Evolutionary conservation across 2,797 vertebrate species (phyloP).

Genomic region (Hafferia zeledoni): DNA sequence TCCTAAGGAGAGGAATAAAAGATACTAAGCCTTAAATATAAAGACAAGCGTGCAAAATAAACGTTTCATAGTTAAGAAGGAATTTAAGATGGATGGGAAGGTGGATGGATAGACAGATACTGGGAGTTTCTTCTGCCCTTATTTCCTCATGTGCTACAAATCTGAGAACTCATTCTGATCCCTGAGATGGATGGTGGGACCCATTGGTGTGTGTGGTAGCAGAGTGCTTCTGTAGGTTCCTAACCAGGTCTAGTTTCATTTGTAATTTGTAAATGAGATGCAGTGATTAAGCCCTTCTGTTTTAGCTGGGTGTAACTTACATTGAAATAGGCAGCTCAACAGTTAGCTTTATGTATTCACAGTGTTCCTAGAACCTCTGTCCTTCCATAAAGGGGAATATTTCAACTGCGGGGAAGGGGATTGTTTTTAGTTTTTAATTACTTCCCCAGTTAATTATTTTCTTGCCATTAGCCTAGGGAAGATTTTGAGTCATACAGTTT

Average conservation of each 20-base stretch:
- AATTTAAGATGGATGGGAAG: neutral
- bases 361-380: neutral
- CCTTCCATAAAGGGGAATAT: neutral
- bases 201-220: neutral
- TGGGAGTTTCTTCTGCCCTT: neutral
- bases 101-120: neutral
- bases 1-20: conserved; percentile 1
- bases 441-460: neutral
- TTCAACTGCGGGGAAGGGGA: neutral
- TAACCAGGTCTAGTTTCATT: neutral
- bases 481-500: neutral
- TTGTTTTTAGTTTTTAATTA: neutral
- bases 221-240: neutral
- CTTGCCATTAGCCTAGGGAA: neutral
- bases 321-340: neutral
- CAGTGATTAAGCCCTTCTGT: neutral
- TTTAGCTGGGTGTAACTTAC: neutral
- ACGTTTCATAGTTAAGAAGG: neutral
- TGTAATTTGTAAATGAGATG: neutral
- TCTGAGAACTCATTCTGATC: neutral
- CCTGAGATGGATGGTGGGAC: neutral
- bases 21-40: neutral
- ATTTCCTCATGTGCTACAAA: neutral
- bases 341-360: neutral
- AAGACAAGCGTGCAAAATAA: neutral